Base-by-base conservation (phyloP, 2,113 vertebrate genomes). In the Scolopax mira region DNA sequence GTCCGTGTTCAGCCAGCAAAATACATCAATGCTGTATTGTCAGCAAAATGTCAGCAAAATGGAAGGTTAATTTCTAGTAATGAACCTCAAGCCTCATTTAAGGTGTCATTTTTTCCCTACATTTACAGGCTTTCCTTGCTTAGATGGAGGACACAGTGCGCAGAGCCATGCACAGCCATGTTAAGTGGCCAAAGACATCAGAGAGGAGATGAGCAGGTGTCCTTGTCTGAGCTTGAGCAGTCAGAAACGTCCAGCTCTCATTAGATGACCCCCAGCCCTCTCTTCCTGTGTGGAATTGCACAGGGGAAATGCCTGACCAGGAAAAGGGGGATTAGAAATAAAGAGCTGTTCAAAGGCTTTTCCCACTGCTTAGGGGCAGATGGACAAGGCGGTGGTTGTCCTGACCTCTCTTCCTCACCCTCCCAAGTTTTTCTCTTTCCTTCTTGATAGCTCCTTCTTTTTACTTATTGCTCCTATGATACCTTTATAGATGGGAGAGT, bases 351-450 rank as follows among this genome's bases (percentile, higher is more conserved):
- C 28, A 79, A 42, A 62, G 52, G 70, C n/a, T 87, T 89, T 94
- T 23, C 57, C 11, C 0, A 0, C 41, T 71, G 25, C 7, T 7
- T 30, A 17, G 10, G 8, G 4, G 4, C 48, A 74, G 37, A 11
- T 52, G 41, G 27, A 62, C 60, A 79, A 35, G 66, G 27, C 0
- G 1, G 7, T 37, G 44, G 6, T 49, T 84, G 55, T 49, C 55
- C 46, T 85, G 30, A 33, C 6, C 10, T 48, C 5, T 83, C 27
- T 88, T 88, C 39, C 37, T 88, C 3, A 1, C 18, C 18, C 14
- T 79, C 44, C 24, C 21, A 7, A 0, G 18, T 69, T 79, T 75
- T 82, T 60, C 10, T n/a, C 30, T 75, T 33, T 74, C 7, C 17
- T 61, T 35, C 46, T 52, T 73, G 17, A 6, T 37, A 54, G 24